These are phyloP conservation scores for Metopolophium dirhodum DNA, from an alignment of 1,140 invertebrate genomes.

Conservation along the genomic window DNA sequence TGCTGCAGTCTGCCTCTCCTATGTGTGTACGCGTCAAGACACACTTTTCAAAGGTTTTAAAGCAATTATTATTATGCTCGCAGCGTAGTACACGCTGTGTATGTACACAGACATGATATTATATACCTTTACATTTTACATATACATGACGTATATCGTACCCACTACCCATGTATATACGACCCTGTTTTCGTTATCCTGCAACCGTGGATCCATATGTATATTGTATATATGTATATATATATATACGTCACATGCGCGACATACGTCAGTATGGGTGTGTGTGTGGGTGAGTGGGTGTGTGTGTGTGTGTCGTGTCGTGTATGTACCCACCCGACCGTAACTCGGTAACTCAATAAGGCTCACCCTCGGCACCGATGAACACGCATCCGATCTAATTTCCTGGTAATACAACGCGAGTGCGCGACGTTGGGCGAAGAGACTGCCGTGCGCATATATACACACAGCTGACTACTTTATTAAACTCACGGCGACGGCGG, in stretches of 20 bases:
- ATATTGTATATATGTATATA: not conserved
- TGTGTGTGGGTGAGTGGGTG: too few relatives aligned
- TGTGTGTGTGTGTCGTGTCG: not conserved
- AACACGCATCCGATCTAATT: conserved; percentile 54
- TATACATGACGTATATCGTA: too few relatives aligned
- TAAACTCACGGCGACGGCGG: conserved; percentile 20
- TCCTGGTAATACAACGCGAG: conserved; percentile 48
- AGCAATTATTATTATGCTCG: conserved; percentile 38
- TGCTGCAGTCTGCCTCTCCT: not conserved
- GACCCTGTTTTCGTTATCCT: not conserved
- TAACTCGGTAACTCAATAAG: conserved; percentile 55
- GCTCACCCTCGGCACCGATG: conserved; percentile 49
- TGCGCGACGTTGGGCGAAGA: not conserved
- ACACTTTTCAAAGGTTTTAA: conserved; percentile 47
- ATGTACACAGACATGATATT: not conserved
- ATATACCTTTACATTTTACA: not conserved
- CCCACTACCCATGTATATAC: not conserved
- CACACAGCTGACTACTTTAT: not conserved
- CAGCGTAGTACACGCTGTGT: not conserved
- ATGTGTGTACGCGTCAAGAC: not conserved
- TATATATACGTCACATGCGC: not conserved
- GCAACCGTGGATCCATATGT: not conserved
- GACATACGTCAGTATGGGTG: not conserved
- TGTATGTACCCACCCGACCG: conserved; percentile 42
- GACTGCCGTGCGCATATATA: not conserved